Evolutionary conservation across 2,888 invertebrate genomes (phyloP).

Genomic region (Himalopsyche tibetana): DNA sequence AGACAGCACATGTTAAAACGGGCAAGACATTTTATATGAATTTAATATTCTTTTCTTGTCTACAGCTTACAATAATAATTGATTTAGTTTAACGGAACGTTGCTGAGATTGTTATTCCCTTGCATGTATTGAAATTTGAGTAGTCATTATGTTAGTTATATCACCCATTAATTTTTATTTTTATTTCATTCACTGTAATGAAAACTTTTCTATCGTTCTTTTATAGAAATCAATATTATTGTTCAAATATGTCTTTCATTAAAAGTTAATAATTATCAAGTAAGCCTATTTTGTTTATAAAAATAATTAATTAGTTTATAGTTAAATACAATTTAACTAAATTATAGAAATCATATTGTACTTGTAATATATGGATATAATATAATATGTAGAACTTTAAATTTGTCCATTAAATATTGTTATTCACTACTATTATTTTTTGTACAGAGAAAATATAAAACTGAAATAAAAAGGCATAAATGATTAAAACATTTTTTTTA

Average conservation of each 20-base stretch:
- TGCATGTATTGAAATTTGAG: too few species aligned
- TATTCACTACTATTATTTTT: slow-evolving; percentile 40
- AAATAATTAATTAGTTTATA: slow-evolving; percentile 24
- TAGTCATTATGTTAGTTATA: too few species aligned
- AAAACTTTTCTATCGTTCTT: neutral
- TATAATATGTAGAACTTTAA: slow-evolving; percentile 29
- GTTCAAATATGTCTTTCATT: neutral
- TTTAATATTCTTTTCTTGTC: too few species aligned
- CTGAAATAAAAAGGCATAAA: slow-evolving; percentile 24
- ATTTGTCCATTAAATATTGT: slow-evolving; percentile 41
- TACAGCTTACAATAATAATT: too few species aligned
- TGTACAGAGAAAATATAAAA: slow-evolving; percentile 42
- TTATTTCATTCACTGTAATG: neutral
- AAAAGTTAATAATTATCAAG: neutral
- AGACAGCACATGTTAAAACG: too few species aligned
- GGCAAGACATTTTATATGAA: too few species aligned
- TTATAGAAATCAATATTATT: slow-evolving; percentile 19
- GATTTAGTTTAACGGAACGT: too few species aligned
- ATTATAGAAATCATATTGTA: slow-evolving; percentile 11
- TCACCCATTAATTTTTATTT: too few species aligned
- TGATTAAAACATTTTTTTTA: neutral
- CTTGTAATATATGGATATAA: slow-evolving; percentile 27
- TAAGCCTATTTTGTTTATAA: too few species aligned
- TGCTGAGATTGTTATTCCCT: too few species aligned
- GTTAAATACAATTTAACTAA: slow-evolving; percentile 6